Percentiles rank a stretch among this genome's conserved stretches.
Evolutionary conservation across 2,113 vertebrate genomes (phyloP).

Genomic region (Hippoglossus stenolepis): DNA sequence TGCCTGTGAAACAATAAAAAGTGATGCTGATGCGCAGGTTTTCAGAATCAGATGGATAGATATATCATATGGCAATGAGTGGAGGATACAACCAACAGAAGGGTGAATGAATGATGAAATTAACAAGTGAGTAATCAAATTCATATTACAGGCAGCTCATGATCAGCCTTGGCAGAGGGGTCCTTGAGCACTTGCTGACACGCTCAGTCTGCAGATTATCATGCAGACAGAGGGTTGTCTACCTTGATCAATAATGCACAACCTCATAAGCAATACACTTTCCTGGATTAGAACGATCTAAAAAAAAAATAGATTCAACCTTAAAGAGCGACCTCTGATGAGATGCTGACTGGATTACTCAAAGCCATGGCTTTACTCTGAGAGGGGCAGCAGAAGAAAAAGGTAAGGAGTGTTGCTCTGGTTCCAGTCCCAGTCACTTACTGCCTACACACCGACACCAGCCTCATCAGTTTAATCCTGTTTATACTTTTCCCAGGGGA

Average conservation of each 20-base stretch:
- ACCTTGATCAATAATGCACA: slow-evolving; percentile 39
- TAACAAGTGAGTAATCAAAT: neutral
- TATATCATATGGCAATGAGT: slow-evolving; percentile 10
- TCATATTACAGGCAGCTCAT: neutral
- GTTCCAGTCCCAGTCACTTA: slow-evolving; percentile 50
- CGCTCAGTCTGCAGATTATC: slow-evolving; percentile 11
- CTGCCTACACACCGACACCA: slow-evolving; percentile 34
- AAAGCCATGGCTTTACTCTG: neutral
- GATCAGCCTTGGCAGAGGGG: slow-evolving; percentile 9
- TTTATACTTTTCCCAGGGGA: slow-evolving; percentile 49
- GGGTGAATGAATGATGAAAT: slow-evolving; percentile 17
- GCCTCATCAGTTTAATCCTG: slow-evolving; percentile 61
- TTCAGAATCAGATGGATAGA: slow-evolving; percentile 32
- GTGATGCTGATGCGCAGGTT: slow-evolving; percentile 8
- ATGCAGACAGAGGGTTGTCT: slow-evolving; percentile 14
- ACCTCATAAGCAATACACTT: slow-evolving; percentile 16
- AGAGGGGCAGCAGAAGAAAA: slow-evolving; percentile 23
- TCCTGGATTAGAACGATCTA: slow-evolving; percentile 15
- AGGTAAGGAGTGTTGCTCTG: slow-evolving; percentile 1
- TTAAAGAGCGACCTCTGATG: neutral
- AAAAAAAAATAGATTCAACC: neutral
- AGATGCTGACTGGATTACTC: neutral
- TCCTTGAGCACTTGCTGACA: slow-evolving; percentile 8
- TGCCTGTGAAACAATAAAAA: slow-evolving; percentile 33
- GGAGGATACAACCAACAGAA: slow-evolving; percentile 2